Evolutionary conservation across 2,113 vertebrate species (phyloP).

Genomic region (Pyxicephalus adspersus): DNA sequence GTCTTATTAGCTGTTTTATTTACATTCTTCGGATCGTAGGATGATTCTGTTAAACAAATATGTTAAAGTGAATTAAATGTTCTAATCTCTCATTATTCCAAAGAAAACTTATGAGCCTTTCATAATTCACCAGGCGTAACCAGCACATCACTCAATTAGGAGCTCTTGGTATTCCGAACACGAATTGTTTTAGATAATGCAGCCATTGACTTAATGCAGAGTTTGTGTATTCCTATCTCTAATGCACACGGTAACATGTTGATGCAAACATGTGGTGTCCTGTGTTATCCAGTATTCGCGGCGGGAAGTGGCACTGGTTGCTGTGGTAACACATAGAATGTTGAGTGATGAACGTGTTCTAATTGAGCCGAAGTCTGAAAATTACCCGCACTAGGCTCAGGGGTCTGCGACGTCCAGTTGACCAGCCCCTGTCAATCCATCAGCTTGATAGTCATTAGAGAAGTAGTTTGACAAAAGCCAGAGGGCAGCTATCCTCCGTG

Average conservation of each 20-base stretch:
- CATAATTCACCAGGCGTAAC: background rate
- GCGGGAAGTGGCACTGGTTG: background rate
- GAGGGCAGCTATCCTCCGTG: background rate
- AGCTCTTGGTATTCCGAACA: background rate
- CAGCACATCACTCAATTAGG: background rate
- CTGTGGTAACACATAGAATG: background rate
- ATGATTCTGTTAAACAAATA: too few species aligned
- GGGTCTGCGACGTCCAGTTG: background rate
- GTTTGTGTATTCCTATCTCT: background rate
- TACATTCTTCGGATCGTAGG: too few species aligned
- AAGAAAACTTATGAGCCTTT: conserved; percentile 10
- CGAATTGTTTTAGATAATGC: background rate
- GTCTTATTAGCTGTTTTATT: too few species aligned
- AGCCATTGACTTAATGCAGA: background rate
- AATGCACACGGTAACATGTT: background rate
- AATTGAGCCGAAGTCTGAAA: background rate
- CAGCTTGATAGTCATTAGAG: conserved; percentile 14
- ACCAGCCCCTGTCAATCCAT: conserved; percentile 1
- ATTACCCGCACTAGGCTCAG: background rate
- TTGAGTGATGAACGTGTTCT: background rate
- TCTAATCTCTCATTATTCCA: background rate
- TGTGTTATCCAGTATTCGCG: background rate
- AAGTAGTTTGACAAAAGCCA: background rate
- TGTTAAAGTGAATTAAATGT: background rate
- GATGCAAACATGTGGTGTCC: background rate